phyloP scores from a whole-genome alignment of 2,888 invertebrate species.

The Ophion obscuratus region DNA sequence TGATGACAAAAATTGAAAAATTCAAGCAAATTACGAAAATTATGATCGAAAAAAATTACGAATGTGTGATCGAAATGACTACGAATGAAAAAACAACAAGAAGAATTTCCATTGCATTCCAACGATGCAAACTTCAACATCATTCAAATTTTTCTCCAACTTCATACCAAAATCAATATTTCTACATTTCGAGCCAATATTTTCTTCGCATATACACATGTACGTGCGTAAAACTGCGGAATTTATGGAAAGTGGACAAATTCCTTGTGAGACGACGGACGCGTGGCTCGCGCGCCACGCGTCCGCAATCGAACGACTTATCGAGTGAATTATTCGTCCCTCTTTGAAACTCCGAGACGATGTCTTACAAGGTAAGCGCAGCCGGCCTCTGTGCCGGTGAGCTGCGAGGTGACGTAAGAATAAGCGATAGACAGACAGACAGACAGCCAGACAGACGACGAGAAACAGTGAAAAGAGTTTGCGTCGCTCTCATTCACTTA shows the following conservation, averaged over 20 bases:
- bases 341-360: slow-evolving; percentile 6
- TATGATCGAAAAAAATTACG: too few relatives aligned
- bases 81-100: not conserved
- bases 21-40: not conserved
- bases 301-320: slow-evolving; percentile 23
- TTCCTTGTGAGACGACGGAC: not conserved
- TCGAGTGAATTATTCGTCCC: slow-evolving; percentile 10
- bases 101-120: not conserved
- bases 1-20: not conserved
- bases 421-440: not conserved
- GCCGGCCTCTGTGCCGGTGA: slow-evolving; percentile 6
- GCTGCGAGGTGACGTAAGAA: slow-evolving; percentile 20
- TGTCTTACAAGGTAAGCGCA: slow-evolving; percentile 28
- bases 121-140: too few relatives aligned
- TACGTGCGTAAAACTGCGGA: not conserved
- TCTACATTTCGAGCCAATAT: not conserved
- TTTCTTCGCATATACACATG: not conserved
- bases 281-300: slow-evolving; percentile 26
- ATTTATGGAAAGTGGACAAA: slow-evolving; percentile 4
- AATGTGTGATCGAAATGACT: too few relatives aligned
- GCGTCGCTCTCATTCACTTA: slow-evolving; percentile 27
- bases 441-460: slow-evolving; percentile 21
- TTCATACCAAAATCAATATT: too few relatives aligned
- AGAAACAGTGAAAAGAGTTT: slow-evolving; percentile 44
- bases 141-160: too few relatives aligned